Evolutionary conservation across 2,888 invertebrate species (phyloP).

Genomic region (Dysmachus trigonus): DNA sequence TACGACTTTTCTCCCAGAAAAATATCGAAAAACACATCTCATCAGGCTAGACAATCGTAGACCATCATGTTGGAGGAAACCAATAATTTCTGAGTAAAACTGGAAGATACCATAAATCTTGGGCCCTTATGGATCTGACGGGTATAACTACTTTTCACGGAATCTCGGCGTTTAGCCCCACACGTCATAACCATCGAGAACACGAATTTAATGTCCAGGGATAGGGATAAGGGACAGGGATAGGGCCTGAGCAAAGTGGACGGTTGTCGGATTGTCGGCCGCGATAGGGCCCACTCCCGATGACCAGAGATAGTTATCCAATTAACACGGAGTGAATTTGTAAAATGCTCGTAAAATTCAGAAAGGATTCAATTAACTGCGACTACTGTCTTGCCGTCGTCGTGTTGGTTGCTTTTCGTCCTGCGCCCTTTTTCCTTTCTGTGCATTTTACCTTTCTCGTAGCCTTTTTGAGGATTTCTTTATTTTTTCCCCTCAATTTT

Average conservation of each 20-base stretch:
- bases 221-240: too few species aligned
- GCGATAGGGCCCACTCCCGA: not conserved
- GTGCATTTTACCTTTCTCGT: not conserved
- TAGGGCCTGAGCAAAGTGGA: not conserved
- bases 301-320: slow-evolving; percentile 41
- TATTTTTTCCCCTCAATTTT: slow-evolving; percentile 11
- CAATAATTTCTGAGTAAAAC: slow-evolving; percentile 42
- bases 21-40: not conserved
- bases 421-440: not conserved
- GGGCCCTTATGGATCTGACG: not conserved
- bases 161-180: slow-evolving; percentile 28
- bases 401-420: not conserved
- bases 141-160: slow-evolving; percentile 28
- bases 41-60: slow-evolving; percentile 1
- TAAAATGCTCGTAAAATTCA: slow-evolving; percentile 44
- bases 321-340: slow-evolving; percentile 46
- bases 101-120: slow-evolving; percentile 41
- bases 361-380: slow-evolving; percentile 45
- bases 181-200: slow-evolving; percentile 33
- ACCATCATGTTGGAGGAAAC: slow-evolving; percentile 31
- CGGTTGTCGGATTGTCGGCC: not conserved
- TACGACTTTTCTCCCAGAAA: slow-evolving; percentile 40
- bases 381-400: slow-evolving; percentile 38
- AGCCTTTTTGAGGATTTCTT: not conserved
- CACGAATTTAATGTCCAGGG: slow-evolving; percentile 6